phyloP scores from a whole-genome alignment of 2,797 vertebrate species.

The Novumbra hubbsi region DNA sequence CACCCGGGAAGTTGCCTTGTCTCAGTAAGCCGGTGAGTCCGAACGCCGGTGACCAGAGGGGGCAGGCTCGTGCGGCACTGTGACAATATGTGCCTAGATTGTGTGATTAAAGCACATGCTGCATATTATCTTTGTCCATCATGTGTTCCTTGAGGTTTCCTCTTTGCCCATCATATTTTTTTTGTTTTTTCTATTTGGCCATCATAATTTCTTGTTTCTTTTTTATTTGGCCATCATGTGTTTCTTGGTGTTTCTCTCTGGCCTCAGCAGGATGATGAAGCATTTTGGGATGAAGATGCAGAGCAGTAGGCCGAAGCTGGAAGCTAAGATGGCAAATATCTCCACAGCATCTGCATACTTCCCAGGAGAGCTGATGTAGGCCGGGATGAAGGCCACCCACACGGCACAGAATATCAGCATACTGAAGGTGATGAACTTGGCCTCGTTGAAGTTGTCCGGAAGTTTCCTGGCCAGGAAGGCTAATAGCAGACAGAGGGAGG shows the following conservation, averaged over 20 bases:
- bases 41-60: too few species aligned
- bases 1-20: too few species aligned
- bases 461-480: slow-evolving; percentile 72
- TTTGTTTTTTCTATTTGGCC: too few species aligned
- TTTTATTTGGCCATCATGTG: too few species aligned
- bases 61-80: neutral
- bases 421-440: slow-evolving; percentile 75
- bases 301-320: slow-evolving; percentile 67
- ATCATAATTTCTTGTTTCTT: too few species aligned
- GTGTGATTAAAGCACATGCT: too few species aligned
- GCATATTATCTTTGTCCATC: slow-evolving; percentile 28
- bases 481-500: slow-evolving; percentile 67
- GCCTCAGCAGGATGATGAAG: slow-evolving; percentile 67
- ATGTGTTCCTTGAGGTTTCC: too few species aligned
- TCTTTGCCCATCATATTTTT: too few species aligned
- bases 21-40: too few species aligned
- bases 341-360: slow-evolving; percentile 74
- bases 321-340: slow-evolving; percentile 74
- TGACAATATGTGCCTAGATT: too few species aligned
- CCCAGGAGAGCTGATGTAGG: slow-evolving; percentile 71
- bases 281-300: slow-evolving; percentile 75
- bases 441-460: slow-evolving; percentile 74
- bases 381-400: slow-evolving; percentile 75
- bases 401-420: slow-evolving; percentile 77
- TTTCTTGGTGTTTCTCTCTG: slow-evolving; percentile 67